These are phyloP conservation scores for Autographa pulchrina DNA, from an alignment of 2,888 invertebrate genomes.

Conservation along the genomic window DNA sequence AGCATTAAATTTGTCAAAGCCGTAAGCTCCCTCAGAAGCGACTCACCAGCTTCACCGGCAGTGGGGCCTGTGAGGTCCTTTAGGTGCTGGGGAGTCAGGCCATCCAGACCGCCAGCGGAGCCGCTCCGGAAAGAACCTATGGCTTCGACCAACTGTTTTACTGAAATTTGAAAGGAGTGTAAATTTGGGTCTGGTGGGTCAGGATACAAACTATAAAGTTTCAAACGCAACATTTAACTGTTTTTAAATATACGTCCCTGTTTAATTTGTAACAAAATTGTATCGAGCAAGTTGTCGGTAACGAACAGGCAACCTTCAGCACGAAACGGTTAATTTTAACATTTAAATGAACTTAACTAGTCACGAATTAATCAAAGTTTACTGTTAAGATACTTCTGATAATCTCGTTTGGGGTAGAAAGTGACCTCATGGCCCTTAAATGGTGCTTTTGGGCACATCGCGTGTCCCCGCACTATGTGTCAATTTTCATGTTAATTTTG, in stretches of 20 bases:
- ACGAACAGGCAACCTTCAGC: neutral
- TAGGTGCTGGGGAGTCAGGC: no score
- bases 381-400: constrained; percentile 17
- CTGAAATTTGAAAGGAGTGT: no score
- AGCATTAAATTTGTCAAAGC: no score
- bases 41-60: no score
- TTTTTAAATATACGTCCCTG: neutral
- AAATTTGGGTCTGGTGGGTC: no score
- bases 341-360: neutral
- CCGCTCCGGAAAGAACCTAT: no score
- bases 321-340: constrained; percentile 13
- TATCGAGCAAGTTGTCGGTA: neutral
- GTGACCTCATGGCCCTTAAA: constrained; percentile 45
- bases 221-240: no score
- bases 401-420: constrained; percentile 12
- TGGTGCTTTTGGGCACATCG: constrained; percentile 43
- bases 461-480: constrained; percentile 53
- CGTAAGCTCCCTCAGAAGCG: no score
- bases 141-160: no score
- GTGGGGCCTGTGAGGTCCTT: no score
- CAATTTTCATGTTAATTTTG: constrained; percentile 57
- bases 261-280: neutral
- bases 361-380: constrained; percentile 16
- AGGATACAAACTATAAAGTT: neutral
- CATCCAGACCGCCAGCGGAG: no score